Base-by-base conservation (phyloP, 2,888 invertebrate genomes). In the Fragum whitleyi region DNA sequence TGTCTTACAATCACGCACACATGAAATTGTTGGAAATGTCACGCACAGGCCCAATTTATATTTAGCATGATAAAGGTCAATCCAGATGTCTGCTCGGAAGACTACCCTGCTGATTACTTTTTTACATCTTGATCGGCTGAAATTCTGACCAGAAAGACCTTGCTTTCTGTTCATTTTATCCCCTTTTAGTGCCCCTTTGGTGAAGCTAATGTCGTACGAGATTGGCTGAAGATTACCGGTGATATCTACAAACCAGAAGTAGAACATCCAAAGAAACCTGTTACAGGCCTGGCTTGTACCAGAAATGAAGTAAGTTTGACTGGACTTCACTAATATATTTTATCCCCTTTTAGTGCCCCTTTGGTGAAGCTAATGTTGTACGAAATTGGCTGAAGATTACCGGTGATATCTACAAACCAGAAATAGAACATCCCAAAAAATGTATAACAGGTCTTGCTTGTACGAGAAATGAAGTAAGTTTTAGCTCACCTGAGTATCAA, bases 321-420 rank as follows among this genome's bases (percentile, higher is more conserved):
- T 9, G 3, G n/a, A 3, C 32, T 6, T 36, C 42, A 53, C n/a
- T 53, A 23, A 53, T 23, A 53, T 53, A 19, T 47, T 14, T 47
- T 47, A 47, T n/a, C 5, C 14, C 47, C n/a, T 36, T 70, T 74
- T 26, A 55, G 97, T 96, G 97, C 6, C 98, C 98, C 0, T 98
- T 98, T 95, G 98, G 98, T 32, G 97, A 98, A 94, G 95, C 97
- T 51, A 95, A 94, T 68, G 95, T 96, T 77, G 97, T 97, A 0
- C 95, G 95, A 88, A 96, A 97, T 83, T 97, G 97, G 96, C 95
- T 98, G 90, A 93, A 95, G 85, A 95, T 98, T 67, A 94, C 95
- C 73, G 97, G 97, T 2, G 93, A 94, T 26, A 96, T 98, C 28
- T 94, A 93, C 1, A 96, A 96, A 92, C 97, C 97, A 11, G 91